Evolutionary conservation across 2,888 invertebrate genomes (phyloP).

Genomic region (Automeris io): DNA sequence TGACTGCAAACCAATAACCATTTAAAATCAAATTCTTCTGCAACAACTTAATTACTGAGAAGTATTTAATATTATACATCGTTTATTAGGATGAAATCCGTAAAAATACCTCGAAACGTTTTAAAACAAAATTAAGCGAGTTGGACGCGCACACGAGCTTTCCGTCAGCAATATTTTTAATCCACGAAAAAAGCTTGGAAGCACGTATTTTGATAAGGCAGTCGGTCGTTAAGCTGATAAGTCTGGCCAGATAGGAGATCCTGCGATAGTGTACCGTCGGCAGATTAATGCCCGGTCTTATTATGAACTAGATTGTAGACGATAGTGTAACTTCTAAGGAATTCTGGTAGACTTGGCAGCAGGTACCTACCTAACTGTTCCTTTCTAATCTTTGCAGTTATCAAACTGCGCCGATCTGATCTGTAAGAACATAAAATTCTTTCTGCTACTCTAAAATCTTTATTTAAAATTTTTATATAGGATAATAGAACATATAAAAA

Average conservation of each 20-base stretch:
- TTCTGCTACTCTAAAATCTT: neutral
- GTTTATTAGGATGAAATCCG: too few relatives aligned
- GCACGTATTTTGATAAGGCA: conserved; percentile 29
- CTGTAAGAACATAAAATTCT: neutral
- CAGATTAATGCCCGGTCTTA: conserved; percentile 19
- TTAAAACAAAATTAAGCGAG: conserved; percentile 2
- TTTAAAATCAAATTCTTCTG: too few relatives aligned
- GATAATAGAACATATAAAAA: too few relatives aligned
- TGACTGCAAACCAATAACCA: too few relatives aligned
- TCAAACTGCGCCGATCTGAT: too few relatives aligned
- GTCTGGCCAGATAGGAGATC: conserved; percentile 23
- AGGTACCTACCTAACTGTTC: too few relatives aligned
- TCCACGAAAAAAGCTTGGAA: conserved; percentile 11
- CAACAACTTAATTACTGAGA: too few relatives aligned
- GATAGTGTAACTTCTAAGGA: conserved; percentile 9
- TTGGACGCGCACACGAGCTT: conserved; percentile 2
- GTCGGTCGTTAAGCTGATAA: conserved; percentile 28
- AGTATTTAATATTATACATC: too few relatives aligned
- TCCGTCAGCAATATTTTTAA: conserved; percentile 9
- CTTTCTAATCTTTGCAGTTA: too few relatives aligned
- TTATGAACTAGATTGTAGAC: conserved; percentile 8
- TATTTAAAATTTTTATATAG: neutral
- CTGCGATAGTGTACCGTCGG: conserved; percentile 17
- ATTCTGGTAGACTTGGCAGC: conserved; percentile 6
- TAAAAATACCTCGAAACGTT: neutral